These are phyloP conservation scores for Neosilurus hyrtlii DNA, from an alignment of 2,797 vertebrate species.

Conservation along the genomic window DNA sequence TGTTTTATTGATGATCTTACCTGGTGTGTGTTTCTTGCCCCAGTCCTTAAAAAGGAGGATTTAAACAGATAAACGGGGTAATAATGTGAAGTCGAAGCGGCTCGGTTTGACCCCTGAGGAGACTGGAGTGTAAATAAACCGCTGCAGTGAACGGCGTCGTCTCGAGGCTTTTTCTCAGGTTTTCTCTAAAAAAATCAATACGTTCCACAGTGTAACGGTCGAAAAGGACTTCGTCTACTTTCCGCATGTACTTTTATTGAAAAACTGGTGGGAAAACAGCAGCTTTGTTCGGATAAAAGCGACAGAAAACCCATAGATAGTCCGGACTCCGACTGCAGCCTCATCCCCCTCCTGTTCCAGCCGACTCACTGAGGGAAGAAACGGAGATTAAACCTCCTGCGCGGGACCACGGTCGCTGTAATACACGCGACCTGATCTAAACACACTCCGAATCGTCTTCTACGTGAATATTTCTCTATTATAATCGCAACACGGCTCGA, in stretches of 20 bases:
- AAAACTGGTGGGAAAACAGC: constrained; percentile 62
- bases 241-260: constrained; percentile 64
- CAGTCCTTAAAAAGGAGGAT: not conserved
- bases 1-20: not conserved
- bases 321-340: constrained; percentile 70
- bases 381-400: constrained; percentile 40
- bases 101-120: not conserved
- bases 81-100: not conserved
- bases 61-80: rapidly evolving
- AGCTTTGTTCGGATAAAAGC: constrained; percentile 57
- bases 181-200: constrained; percentile 48
- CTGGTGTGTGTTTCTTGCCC: not conserved
- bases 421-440: not conserved
- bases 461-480: not conserved
- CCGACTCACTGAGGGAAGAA: not conserved
- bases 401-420: not conserved
- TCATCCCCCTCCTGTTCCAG: constrained; percentile 66
- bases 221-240: constrained; percentile 64
- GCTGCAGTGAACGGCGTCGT: not conserved
- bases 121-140: not conserved
- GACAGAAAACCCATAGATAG: constrained; percentile 70
- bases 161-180: not conserved
- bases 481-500: not conserved
- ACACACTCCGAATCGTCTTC: rapidly evolving
- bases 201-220: constrained; percentile 68